phyloP scores from a whole-genome alignment of 2,888 invertebrate species.

The Chirona hameri region DNA sequence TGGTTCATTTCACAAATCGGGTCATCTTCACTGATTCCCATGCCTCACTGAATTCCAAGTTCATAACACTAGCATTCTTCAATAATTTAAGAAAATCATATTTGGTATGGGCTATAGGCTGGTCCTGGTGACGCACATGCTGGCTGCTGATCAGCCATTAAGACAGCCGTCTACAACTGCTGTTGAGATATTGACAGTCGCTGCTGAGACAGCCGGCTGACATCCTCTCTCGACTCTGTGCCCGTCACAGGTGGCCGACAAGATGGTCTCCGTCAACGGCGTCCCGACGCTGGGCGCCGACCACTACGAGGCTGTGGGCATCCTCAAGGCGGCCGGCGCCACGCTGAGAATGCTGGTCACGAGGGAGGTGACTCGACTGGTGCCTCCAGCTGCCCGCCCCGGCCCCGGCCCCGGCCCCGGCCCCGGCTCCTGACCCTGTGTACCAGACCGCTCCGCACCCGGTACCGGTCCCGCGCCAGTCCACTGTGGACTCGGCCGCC shows the following conservation, averaged over 20 bases:
- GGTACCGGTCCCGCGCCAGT: not conserved
- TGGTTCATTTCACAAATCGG: too few species aligned
- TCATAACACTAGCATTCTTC: too few species aligned
- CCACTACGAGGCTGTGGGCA: slow-evolving; percentile 93
- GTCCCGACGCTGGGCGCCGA: slow-evolving; percentile 80
- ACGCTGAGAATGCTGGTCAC: slow-evolving; percentile 55
- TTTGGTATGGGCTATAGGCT: too few species aligned
- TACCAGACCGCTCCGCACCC: slow-evolving; percentile 1
- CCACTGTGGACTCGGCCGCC: not conserved
- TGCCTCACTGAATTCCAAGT: too few species aligned
- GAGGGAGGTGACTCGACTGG: slow-evolving; percentile 51
- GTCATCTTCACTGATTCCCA: too few species aligned
- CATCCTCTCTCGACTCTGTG: not conserved
- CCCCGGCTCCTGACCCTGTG: not conserved
- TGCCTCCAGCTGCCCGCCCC: not conserved
- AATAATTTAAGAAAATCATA: too few species aligned
- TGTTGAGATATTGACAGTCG: too few species aligned
- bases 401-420: not conserved
- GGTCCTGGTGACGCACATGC: too few species aligned
- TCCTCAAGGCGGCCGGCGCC: slow-evolving; percentile 75
- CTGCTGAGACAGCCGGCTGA: not conserved
- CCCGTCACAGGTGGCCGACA: slow-evolving; percentile 68
- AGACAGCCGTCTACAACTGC: too few species aligned
- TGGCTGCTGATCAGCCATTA: too few species aligned
- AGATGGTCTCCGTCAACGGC: slow-evolving; percentile 85